These are phyloP conservation scores for Diadema setosum DNA, from an alignment of 35 echinoderm and acorn worm species.

Conservation along the genomic window DNA sequence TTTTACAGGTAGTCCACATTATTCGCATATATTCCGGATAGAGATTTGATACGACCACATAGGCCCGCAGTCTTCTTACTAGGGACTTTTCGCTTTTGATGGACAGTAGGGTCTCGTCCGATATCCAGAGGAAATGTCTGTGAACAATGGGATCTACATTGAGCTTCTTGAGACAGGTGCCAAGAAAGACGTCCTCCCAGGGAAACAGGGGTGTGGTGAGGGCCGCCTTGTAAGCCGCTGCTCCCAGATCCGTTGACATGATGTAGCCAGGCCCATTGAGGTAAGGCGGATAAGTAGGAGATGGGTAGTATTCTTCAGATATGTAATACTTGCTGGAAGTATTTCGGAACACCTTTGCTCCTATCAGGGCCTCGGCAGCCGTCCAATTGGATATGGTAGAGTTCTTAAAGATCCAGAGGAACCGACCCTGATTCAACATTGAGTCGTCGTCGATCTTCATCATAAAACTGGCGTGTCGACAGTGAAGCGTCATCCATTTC, in stretches of 20 bases:
- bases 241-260: constrained; percentile 49
- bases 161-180: constrained; percentile 12
- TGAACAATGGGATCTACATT: neutral
- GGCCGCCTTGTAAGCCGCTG: neutral
- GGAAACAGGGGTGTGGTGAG: constrained; percentile 29
- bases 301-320: constrained; percentile 11
- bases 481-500: constrained; percentile 59
- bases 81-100: neutral
- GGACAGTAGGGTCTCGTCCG: neutral
- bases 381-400: constrained; percentile 19
- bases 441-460: constrained; percentile 79
- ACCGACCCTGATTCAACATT: constrained; percentile 24
- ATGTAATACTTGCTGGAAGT: constrained; percentile 32
- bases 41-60: neutral
- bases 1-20: neutral
- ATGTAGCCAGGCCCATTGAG: constrained; percentile 46
- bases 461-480: constrained; percentile 37
- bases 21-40: neutral
- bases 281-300: constrained; percentile 48
- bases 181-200: constrained; percentile 66
- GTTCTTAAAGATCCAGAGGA: constrained; percentile 27
- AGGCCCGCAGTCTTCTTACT: neutral
- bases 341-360: constrained; percentile 11
- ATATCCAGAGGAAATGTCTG: neutral
- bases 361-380: neutral